Percentiles rank a stretch among this genome's conserved stretches.
Conservation (phyloP, 2,888 invertebrate species). For the Parnassius apollo region DNA sequence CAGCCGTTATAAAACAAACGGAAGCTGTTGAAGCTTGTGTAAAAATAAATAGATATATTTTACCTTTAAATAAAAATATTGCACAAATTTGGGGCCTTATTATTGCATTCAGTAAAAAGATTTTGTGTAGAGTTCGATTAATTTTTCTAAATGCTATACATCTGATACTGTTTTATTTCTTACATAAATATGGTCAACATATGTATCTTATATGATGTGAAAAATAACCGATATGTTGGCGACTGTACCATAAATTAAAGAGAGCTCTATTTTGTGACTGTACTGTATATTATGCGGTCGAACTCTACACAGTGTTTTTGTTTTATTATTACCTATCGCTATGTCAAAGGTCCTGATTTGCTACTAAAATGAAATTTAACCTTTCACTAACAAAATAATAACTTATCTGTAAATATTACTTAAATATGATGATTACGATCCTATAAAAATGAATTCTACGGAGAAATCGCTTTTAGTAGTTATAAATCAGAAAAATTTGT, state of each 20-base stretch:
- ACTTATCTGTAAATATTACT: constrained; percentile 10
- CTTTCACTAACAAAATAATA: constrained; percentile 6
- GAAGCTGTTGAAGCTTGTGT: constrained; percentile 10
- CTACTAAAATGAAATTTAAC: constrained; percentile 9
- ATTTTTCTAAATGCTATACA: background rate
- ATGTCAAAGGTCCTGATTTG: constrained; percentile 16
- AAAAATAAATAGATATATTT: constrained; percentile 14
- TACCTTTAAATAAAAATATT: constrained; percentile 22
- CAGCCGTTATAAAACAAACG: constrained; percentile 6
- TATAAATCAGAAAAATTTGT: constrained; percentile 4
- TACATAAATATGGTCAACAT: too few relatives aligned
- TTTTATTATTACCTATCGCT: background rate
- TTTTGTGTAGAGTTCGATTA: constrained; percentile 9
- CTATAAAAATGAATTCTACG: constrained; percentile 4
- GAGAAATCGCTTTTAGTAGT: background rate
- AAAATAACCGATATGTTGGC: background rate
- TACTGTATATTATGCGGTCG: background rate
- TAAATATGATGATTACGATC: constrained; percentile 4
- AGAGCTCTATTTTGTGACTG: background rate
- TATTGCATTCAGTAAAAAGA: constrained; percentile 8
- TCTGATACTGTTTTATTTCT: too few relatives aligned
- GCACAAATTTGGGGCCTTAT: constrained; percentile 17
- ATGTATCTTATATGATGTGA: too few relatives aligned
- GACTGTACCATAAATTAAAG: background rate
- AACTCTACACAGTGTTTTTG: constrained; percentile 1